Evolutionary conservation across 2,888 invertebrate genomes (phyloP).

Genomic region (Xestia rhomboidea): DNA sequence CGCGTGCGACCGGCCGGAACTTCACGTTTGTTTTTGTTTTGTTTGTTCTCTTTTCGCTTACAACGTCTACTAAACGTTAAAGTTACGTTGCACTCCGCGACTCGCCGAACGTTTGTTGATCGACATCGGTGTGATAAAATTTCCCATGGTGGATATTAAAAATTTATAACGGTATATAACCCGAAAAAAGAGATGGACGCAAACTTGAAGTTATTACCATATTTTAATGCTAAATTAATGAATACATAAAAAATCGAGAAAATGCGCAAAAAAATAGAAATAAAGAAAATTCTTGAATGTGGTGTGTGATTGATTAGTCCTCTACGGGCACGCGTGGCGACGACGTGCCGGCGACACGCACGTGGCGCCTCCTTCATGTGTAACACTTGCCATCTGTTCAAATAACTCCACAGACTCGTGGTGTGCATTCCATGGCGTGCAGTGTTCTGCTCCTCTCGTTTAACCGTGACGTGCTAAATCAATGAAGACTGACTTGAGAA

Average conservation of each 20-base stretch:
- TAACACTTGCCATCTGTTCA: conserved; percentile 87
- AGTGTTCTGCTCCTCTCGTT: conserved; percentile 66
- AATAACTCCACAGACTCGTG: conserved; percentile 68
- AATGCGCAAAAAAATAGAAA: conserved; percentile 87
- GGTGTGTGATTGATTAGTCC: conserved; percentile 89
- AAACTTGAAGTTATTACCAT: conserved; percentile 89
- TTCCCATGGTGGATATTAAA: conserved; percentile 79
- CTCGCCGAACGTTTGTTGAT: conserved; percentile 77
- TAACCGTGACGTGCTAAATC: conserved; percentile 75
- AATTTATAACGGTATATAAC: conserved; percentile 81
- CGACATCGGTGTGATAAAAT: conserved; percentile 78
- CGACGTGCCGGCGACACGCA: conserved; percentile 58
- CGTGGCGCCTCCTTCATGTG: conserved; percentile 77
- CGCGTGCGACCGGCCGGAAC: conserved; percentile 77
- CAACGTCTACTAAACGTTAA: conserved; percentile 77
- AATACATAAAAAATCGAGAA: conserved; percentile 84
- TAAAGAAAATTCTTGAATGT: conserved; percentile 89
- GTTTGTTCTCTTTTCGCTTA: conserved; percentile 89
- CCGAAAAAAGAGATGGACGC: conserved; percentile 85
- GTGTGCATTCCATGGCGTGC: conserved; percentile 67
- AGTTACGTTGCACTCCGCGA: conserved; percentile 80
- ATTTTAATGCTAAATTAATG: conserved; percentile 91
- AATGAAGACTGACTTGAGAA: conserved; percentile 81
- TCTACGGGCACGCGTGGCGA: conserved; percentile 69
- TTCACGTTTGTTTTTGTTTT: conserved; percentile 89